Percentiles rank a stretch among this genome's conserved stretches.
Conservation (phyloP, 2,888 invertebrate genomes). For the Cheilosia pagana region DNA sequence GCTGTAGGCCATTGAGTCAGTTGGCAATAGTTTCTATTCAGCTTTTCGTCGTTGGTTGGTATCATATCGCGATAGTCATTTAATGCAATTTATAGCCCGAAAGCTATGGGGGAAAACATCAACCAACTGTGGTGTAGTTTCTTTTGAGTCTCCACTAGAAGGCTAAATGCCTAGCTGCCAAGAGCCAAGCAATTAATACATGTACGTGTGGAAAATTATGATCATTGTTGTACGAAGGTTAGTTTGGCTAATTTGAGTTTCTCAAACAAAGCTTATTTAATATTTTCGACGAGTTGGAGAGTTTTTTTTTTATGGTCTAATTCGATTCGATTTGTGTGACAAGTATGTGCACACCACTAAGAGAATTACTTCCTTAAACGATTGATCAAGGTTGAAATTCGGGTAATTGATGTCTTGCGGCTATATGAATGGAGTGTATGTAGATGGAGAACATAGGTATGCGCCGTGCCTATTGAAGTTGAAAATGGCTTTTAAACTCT, state of each 20-base stretch:
- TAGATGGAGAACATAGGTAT: conserved; percentile 4
- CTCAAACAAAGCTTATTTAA: conserved; percentile 21
- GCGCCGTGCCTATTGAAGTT: background rate
- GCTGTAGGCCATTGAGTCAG: conserved; percentile 60
- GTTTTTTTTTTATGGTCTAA: conserved; percentile 51
- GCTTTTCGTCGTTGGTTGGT: conserved; percentile 20
- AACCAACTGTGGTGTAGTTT: background rate
- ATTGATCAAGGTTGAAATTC: conserved; percentile 33
- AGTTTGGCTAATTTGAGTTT: conserved; percentile 59
- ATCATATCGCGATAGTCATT: background rate
- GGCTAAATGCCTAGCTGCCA: conserved; percentile 10
- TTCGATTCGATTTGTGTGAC: conserved; percentile 60
- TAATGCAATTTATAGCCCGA: conserved; percentile 21
- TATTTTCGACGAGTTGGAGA: conserved; percentile 21
- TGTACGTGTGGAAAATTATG: conserved; percentile 52
- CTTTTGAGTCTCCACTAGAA: background rate
- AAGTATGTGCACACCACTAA: conserved; percentile 15
- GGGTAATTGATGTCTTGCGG: conserved; percentile 25
- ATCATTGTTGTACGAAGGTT: conserved; percentile 51
- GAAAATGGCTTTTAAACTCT: conserved; percentile 11
- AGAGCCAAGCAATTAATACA: conserved; percentile 12
- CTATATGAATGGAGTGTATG: background rate
- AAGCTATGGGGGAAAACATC: conserved; percentile 19
- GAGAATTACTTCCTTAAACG: conserved; percentile 57
- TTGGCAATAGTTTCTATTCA: conserved; percentile 38